These are phyloP conservation scores for Poecilia velifera DNA, from an alignment of 2,797 vertebrate genomes.

Conservation along the genomic window DNA sequence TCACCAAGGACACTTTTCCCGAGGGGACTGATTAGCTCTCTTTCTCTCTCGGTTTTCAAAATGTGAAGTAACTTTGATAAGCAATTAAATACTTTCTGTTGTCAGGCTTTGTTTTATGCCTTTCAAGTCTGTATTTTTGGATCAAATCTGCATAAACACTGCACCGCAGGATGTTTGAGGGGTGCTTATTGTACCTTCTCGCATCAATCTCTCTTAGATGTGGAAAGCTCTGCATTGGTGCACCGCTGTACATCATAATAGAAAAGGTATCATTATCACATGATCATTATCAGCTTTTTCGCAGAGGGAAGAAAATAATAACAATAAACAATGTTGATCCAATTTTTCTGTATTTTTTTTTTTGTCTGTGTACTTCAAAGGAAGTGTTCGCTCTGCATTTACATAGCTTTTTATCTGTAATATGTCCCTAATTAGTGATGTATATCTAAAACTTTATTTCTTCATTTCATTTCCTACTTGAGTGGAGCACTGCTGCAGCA, in stretches of 20 bases:
- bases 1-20: conserved; percentile 80
- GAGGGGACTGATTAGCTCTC: conserved; percentile 81
- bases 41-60: conserved; percentile 69
- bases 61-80: conserved; percentile 84
- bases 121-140: conserved; percentile 80
- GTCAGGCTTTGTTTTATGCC: conserved; percentile 71
- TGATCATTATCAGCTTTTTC: conserved; percentile 71
- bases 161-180: conserved; percentile 47
- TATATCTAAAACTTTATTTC: conserved; percentile 53
- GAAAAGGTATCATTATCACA: conserved; percentile 74
- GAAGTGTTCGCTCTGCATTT: conserved; percentile 55
- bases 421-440: conserved; percentile 72
- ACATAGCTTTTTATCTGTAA: conserved; percentile 72
- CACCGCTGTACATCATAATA: conserved; percentile 64
- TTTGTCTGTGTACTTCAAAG: conserved; percentile 73
- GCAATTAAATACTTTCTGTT: conserved; percentile 84
- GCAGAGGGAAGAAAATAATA: conserved; percentile 42
- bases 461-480: conserved; percentile 13
- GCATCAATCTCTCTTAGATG: conserved; percentile 68
- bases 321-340: conserved; percentile 42
- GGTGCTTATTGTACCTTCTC: conserved; percentile 54
- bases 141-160: conserved; percentile 68
- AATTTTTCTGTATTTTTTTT: conserved; percentile 40
- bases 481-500: neutral
- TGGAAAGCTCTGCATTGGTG: conserved; percentile 54